These are phyloP conservation scores for Neuroterus valhalla DNA, from an alignment of 1,140 invertebrate genomes.

Conservation along the genomic window DNA sequence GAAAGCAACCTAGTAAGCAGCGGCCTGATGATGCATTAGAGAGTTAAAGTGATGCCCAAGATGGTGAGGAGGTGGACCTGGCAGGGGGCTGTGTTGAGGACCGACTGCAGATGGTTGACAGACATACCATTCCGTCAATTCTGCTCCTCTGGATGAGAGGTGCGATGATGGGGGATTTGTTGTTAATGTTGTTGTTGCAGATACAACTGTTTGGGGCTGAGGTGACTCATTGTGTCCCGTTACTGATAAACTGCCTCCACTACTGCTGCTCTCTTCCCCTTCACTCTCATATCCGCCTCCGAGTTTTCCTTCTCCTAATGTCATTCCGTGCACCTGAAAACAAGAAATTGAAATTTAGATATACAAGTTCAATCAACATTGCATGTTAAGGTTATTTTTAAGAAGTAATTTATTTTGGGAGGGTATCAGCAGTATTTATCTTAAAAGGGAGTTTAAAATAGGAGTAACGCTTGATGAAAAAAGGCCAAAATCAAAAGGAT, in stretches of 20 bases:
- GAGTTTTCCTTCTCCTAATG: slow-evolving; percentile 66
- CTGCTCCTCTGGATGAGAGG: slow-evolving; percentile 59
- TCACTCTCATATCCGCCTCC: slow-evolving; percentile 73
- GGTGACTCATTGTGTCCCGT: slow-evolving; percentile 71
- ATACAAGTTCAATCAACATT: not conserved
- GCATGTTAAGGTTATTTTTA: not conserved
- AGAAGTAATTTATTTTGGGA: not conserved
- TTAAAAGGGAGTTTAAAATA: not conserved
- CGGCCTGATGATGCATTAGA: slow-evolving; percentile 73
- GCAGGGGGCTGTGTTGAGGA: slow-evolving; percentile 72
- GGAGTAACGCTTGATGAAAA: not conserved
- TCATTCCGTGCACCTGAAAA: slow-evolving; percentile 70
- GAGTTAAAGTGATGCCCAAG: slow-evolving; percentile 73
- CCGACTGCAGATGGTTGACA: slow-evolving; percentile 72
- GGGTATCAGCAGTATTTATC: no score
- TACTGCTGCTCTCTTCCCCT: slow-evolving; percentile 73
- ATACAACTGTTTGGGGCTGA: slow-evolving; percentile 70
- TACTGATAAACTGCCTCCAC: slow-evolving; percentile 70
- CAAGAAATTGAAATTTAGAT: slow-evolving; percentile 20
- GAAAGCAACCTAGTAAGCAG: slow-evolving; percentile 64
- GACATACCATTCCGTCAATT: slow-evolving; percentile 81
- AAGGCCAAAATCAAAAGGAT: slow-evolving; percentile 31
- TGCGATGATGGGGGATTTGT: slow-evolving; percentile 50
- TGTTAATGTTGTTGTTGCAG: slow-evolving; percentile 61
- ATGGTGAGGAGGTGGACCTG: slow-evolving; percentile 74